Conservation (phyloP, 92 coral and sea anemone species). For the Porites evermanni region DNA sequence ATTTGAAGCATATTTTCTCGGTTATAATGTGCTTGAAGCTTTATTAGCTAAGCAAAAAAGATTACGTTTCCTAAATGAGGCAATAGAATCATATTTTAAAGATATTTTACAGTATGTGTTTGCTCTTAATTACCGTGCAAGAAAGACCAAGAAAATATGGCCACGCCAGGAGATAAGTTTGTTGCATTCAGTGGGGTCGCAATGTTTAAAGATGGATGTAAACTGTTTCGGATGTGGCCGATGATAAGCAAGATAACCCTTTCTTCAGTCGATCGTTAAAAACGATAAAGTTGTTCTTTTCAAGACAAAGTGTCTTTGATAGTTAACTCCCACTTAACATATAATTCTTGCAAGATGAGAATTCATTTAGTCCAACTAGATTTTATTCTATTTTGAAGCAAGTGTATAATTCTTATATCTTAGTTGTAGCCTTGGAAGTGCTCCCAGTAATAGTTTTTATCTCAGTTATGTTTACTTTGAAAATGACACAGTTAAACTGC, state of each 20-base stretch:
- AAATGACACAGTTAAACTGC: not conserved
- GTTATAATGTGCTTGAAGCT: not conserved
- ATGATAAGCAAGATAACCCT: slow-evolving; percentile 30
- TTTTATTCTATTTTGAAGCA: not conserved
- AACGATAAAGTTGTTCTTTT: not conserved
- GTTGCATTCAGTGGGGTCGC: slow-evolving; percentile 7
- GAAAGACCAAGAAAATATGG: not conserved
- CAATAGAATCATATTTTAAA: not conserved
- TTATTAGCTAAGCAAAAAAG: not conserved
- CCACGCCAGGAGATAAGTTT: not conserved
- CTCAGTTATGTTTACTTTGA: not conserved
- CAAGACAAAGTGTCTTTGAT: not conserved
- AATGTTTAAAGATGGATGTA: slow-evolving; percentile 38
- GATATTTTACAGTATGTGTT: not conserved
- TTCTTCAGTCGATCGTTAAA: not conserved
- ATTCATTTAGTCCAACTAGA: not conserved
- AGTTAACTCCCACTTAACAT: not conserved
- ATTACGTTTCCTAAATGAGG: not conserved
- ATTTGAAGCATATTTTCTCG: not conserved
- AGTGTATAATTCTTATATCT: not conserved
- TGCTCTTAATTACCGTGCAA: slow-evolving; percentile 2
- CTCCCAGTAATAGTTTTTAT: not conserved
- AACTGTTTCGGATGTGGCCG: slow-evolving; percentile 50
- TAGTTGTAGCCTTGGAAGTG: not conserved
- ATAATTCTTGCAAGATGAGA: not conserved